These are phyloP conservation scores for Parnassius apollo DNA, from an alignment of 2,888 invertebrate genomes.

Conservation along the genomic window DNA sequence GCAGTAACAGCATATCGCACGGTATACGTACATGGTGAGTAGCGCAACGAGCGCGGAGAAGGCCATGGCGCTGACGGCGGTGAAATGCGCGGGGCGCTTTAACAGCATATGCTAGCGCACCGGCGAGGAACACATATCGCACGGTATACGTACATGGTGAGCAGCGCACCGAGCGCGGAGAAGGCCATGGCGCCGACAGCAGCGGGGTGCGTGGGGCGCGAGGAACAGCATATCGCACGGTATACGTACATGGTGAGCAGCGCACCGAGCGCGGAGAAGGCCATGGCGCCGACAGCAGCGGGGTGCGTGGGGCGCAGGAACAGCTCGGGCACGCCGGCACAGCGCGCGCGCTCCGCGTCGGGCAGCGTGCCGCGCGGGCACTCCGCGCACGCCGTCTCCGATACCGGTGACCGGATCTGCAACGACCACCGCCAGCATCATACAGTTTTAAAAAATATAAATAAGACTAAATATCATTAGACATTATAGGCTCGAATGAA, in stretches of 20 bases:
- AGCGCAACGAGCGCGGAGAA: too few species aligned
- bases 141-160: constrained; percentile 81
- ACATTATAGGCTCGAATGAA: too few species aligned
- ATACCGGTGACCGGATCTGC: constrained; percentile 88
- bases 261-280: constrained; percentile 91
- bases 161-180: constrained; percentile 87
- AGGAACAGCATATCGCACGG: too few species aligned
- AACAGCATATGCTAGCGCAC: too few species aligned
- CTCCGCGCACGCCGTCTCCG: constrained; percentile 90
- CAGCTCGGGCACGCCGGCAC: constrained; percentile 89
- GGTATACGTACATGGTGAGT: too few species aligned
- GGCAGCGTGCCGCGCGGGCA: constrained; percentile 93
- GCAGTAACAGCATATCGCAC: too few species aligned
- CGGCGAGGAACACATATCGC: too few species aligned
- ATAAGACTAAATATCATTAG: too few species aligned
- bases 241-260: constrained; percentile 83
- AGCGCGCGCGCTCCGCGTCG: constrained; percentile 85
- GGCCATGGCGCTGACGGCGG: too few species aligned
- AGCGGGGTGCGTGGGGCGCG: too few species aligned
- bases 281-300: constrained; percentile 95
- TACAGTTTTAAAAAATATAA: neutral
- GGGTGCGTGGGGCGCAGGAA: constrained; percentile 89
- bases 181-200: too few species aligned
- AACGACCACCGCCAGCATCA: neutral
- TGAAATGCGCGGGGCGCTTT: too few species aligned